phyloP scores from a whole-genome alignment of 2,888 invertebrate genomes.

The Litoditis marina region DNA sequence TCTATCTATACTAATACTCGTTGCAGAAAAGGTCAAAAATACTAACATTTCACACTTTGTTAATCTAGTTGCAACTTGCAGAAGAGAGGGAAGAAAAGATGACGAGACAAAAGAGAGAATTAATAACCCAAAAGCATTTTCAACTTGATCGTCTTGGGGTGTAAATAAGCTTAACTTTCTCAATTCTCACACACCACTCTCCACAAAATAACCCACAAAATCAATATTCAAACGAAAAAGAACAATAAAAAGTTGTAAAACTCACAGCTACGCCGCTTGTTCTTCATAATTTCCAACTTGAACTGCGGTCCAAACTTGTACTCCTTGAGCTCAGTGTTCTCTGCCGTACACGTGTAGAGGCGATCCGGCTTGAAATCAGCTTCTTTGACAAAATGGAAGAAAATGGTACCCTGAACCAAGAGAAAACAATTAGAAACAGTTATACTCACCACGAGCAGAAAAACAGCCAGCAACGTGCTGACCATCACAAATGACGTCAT shows the following conservation, averaged over 20 bases:
- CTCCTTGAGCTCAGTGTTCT: constrained; percentile 61
- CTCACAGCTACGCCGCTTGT: constrained; percentile 44
- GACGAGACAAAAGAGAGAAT: too few relatives aligned
- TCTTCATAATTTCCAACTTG: constrained; percentile 45
- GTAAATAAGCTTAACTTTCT: not conserved
- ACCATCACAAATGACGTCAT: too few relatives aligned
- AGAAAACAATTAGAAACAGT: too few relatives aligned
- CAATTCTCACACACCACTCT: not conserved
- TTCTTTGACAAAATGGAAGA: constrained; percentile 60
- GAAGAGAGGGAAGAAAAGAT: too few relatives aligned
- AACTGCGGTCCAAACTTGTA: constrained; percentile 62
- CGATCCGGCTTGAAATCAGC: constrained; percentile 58
- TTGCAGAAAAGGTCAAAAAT: too few relatives aligned
- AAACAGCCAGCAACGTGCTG: not conserved
- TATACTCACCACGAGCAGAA: constrained; percentile 11
- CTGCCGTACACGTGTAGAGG: constrained; percentile 61
- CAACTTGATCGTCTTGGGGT: not conserved
- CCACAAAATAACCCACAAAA: not conserved
- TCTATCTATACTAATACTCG: too few relatives aligned
- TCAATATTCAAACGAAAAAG: not conserved
- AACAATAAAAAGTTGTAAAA: constrained; percentile 1
- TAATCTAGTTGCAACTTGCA: too few relatives aligned
- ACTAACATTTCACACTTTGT: too few relatives aligned
- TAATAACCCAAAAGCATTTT: too few relatives aligned
- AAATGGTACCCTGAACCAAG: constrained; percentile 58